A percentile compares a stretch with the other conserved stretches of the same genome.
Evolutionary conservation across 2,888 invertebrate species (phyloP).

Genomic region (Tillus elongatus): DNA sequence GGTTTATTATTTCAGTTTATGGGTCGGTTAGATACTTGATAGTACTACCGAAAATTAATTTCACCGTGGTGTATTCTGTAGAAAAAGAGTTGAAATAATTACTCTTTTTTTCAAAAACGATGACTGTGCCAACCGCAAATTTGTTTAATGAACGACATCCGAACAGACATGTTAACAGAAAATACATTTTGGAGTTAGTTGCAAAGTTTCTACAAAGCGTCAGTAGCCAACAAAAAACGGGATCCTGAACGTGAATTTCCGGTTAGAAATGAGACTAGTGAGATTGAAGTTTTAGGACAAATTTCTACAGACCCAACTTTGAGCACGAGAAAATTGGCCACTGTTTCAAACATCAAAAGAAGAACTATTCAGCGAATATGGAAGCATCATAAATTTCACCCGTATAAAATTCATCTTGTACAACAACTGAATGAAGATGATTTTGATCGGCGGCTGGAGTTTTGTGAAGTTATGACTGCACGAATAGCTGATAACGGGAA

Average conservation of each 20-base stretch:
- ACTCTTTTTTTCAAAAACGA: slow-evolving; percentile 4
- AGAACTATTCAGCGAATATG: background rate
- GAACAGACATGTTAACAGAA: background rate
- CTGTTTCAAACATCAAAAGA: background rate
- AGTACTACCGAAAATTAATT: too few species aligned
- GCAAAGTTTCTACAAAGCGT: background rate
- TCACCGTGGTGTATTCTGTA: slow-evolving; percentile 1
- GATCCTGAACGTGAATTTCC: too few species aligned
- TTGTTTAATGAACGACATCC: slow-evolving; percentile 4
- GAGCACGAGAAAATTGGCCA: background rate
- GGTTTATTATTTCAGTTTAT: too few species aligned
- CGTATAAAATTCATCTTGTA: slow-evolving; percentile 17
- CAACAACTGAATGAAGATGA: slow-evolving; percentile 19
- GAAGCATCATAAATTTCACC: slow-evolving; percentile 14
- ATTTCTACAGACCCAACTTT: background rate
- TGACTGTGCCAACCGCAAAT: background rate
- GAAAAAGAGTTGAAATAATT: background rate
- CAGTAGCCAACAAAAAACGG: background rate
- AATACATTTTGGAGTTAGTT: background rate
- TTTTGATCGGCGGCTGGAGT: slow-evolving; percentile 18
- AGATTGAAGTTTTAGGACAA: slow-evolving; percentile 4
- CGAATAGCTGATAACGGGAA: background rate
- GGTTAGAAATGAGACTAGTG: background rate
- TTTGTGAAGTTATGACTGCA: slow-evolving; percentile 15
- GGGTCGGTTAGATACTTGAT: too few species aligned